Evolutionary conservation across 2,797 vertebrate species (phyloP), one percentile per base, ranked within the genome.

Genomic region (Neopelma chrysocephalum): DNA sequence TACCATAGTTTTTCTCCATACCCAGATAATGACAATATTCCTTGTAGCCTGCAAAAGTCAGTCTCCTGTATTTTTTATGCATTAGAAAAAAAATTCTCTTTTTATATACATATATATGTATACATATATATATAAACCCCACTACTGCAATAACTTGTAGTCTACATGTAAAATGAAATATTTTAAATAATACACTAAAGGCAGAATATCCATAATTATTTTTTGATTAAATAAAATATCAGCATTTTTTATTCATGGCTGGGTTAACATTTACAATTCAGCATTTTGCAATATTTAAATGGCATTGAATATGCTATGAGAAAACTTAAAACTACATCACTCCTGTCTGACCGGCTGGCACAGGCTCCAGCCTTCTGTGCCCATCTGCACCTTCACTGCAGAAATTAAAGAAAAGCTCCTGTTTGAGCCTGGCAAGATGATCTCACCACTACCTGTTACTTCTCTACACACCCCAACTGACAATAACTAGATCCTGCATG

Each of bases 151-250:
- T 87, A 82, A 89, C 88, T 87, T 90, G 64, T 92, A 95, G 66
- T 71, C 62, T 84, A 92, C 96, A 92, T 88, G 90, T 95, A 97
- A 98, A 97, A 96, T 94, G 95, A 96, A 97, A 92, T 95, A 97
- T 94, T 97, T 97, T 96, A 96, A 97, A 97, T 97, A 97, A 82
- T 96, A 97, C 93, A 94, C 95, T 95, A 97, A 97, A 98, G 92
- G 50, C 89, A 95, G 73, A 78, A 89, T 95, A 97, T 94, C 71
- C 78, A 94, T 95, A 97, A 97, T 96, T 95, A 97, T 97, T 98
- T 98, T 97, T 94, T 96, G 72, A 94, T 96, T 98, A 97, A 96
- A 97, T 97, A 97, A 97, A 98, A 98, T 97, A 98, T 97, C 96
- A 97, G 84, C 95, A 98, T 97, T 98, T 97, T 96, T 96, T 93